phyloP scores from a whole-genome alignment of 2,888 invertebrate species.

The Parnassius glacialis region DNA sequence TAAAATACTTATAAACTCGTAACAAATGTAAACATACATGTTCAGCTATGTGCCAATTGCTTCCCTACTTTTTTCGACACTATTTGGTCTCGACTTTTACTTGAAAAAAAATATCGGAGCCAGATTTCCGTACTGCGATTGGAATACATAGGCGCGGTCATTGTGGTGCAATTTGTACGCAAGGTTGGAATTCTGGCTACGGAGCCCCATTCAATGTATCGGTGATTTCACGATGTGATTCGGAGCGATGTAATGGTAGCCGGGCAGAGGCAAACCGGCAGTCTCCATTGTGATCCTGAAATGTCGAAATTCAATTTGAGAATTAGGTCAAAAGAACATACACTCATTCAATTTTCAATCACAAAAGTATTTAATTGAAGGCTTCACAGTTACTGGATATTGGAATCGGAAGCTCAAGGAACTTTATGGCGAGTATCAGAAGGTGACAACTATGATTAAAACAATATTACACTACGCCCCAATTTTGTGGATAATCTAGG shows the following conservation, averaged over 20 bases:
- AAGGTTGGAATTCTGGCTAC: slow-evolving; percentile 56
- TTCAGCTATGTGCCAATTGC: slow-evolving; percentile 63
- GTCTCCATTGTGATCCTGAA: slow-evolving; percentile 97
- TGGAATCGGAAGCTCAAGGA: slow-evolving; percentile 22
- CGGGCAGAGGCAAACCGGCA: slow-evolving; percentile 93
- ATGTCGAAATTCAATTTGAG: slow-evolving; percentile 41
- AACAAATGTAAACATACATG: slow-evolving; percentile 79
- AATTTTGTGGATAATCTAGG: slow-evolving; percentile 57
- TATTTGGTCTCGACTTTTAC: slow-evolving; percentile 58
- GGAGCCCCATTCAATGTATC: slow-evolving; percentile 87
- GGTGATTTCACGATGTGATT: slow-evolving; percentile 96
- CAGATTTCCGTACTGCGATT: slow-evolving; percentile 62
- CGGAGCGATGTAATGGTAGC: slow-evolving; percentile 95
- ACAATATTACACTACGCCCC: slow-evolving; percentile 14
- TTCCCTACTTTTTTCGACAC: slow-evolving; percentile 55
- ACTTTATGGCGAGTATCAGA: background rate
- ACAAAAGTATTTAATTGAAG: background rate
- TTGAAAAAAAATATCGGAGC: slow-evolving; percentile 69
- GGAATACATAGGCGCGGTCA: slow-evolving; percentile 44
- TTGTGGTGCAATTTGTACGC: slow-evolving; percentile 50
- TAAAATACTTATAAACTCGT: slow-evolving; percentile 84
- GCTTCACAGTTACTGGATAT: slow-evolving; percentile 6
- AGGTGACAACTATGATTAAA: slow-evolving; percentile 9
- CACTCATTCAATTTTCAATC: background rate
- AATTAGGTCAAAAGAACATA: background rate